Conservation (phyloP, 1,140 invertebrate species). For the Drosophila baimaii region DNA sequence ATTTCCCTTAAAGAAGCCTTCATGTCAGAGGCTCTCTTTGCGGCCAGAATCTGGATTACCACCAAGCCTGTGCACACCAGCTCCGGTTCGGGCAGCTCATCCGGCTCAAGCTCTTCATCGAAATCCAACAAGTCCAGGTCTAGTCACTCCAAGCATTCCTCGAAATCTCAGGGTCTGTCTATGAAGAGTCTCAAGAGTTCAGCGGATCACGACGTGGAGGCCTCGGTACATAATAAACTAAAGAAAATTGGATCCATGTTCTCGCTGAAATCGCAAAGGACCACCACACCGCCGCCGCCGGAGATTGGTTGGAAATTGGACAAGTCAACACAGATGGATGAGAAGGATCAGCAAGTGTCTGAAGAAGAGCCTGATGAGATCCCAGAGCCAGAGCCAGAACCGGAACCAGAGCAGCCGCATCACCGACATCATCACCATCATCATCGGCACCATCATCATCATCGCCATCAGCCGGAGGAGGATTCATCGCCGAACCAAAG, state of each 20-base stretch:
- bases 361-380: background rate
- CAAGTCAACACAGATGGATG: constrained; percentile 65
- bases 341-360: background rate
- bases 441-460: constrained; percentile 63
- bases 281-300: constrained; percentile 37
- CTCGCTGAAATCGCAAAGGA: constrained; percentile 67
- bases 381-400: background rate
- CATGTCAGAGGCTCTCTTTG: constrained; percentile 86
- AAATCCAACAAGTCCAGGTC: constrained; percentile 60
- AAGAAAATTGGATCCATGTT: constrained; percentile 81
- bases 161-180: constrained; percentile 67
- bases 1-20: constrained; percentile 86
- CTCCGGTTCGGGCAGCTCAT: constrained; percentile 53
- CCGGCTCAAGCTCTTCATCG: constrained; percentile 45
- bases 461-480: constrained; percentile 19
- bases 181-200: constrained; percentile 67
- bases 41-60: constrained; percentile 85
- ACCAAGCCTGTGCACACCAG: constrained; percentile 77
- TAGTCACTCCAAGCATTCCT: constrained; percentile 65
- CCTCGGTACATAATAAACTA: constrained; percentile 68
- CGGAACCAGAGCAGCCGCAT: background rate
- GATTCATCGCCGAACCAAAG: constrained; percentile 27
- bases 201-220: constrained; percentile 52
- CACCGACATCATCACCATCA: constrained; percentile 42
- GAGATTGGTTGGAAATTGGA: constrained; percentile 63